Evolutionary conservation across 2,797 vertebrate species (phyloP), one percentile per base, ranked within the genome.

Genomic region (Anas bernieri): DNA sequence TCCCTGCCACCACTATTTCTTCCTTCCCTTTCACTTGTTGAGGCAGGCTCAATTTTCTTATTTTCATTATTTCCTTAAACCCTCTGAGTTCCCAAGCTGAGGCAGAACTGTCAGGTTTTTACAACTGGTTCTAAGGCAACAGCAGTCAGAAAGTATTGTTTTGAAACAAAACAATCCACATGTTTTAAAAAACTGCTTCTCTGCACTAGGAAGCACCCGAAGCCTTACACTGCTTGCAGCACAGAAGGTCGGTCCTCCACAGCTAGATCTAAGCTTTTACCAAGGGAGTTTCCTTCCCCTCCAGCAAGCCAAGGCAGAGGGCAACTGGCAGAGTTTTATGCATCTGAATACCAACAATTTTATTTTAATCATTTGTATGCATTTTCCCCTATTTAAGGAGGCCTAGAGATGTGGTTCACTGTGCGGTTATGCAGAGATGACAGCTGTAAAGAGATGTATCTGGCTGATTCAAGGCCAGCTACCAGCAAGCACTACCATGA

Each of bases 241-340:
- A 83, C 61, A 86, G 90, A 79, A 84, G 78, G 74, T 80, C 58
- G 88, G 41, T 39, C 63, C 79, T 48, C 74, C 39, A 37, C 67
- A 58, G 52, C 28, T 56, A 69, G 23, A 88, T 14, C 70, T 77
- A 69, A 74, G 61, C 52, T 90, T 92, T 68, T 25, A 76, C 56
- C 76, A 95, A 58, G 80, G 66, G 72, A 64, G 84, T 13, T 93
- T 86, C 76, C 82, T 92, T 78, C 94, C 50, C 26, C 35, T 83
- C 69, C 82, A 93, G 76, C 35, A 91, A 72, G 35, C 50, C 73
- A 55, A 72, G 54, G 45, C 61, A 73, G 70, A 64, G 39, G 21
- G 43, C 83, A 78, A 77, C 33, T 58, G 76, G 45, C 73, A 83
- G 54, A 83, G 54, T 31, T 93, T 83, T 64, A 86, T 59, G 52